These are phyloP conservation scores for Cryptotis parvus DNA, from an alignment of 2,113 vertebrate genomes.

Conservation along the genomic window DNA sequence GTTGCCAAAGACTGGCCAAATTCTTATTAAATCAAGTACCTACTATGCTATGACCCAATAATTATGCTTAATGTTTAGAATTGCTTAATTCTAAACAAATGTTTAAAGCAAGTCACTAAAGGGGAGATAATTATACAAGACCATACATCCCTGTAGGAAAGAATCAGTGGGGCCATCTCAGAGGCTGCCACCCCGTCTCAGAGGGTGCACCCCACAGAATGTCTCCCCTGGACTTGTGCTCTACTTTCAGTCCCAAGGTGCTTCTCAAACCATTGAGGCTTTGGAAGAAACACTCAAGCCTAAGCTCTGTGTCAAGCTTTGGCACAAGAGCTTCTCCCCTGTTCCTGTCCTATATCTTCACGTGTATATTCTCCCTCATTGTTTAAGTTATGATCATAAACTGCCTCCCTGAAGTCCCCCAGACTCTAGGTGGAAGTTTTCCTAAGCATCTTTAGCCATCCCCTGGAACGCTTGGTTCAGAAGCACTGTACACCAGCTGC, in stretches of 20 bases:
- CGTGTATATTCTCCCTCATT: neutral
- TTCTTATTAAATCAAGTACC: too few relatives aligned
- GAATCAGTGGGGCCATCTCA: neutral
- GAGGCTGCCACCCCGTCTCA: neutral
- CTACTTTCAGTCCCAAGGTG: neutral
- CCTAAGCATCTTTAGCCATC: too few relatives aligned
- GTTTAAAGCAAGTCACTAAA: neutral
- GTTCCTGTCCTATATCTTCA: neutral
- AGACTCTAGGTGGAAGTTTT: too few relatives aligned
- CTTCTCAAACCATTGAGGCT: neutral
- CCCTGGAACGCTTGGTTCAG: neutral
- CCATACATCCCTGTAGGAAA: neutral
- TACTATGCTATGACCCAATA: too few relatives aligned
- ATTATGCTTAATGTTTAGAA: too few relatives aligned
- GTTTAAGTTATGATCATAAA: neutral
- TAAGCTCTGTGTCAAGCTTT: neutral
- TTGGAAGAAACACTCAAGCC: conserved; percentile 31
- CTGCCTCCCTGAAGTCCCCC: conserved; percentile 14
- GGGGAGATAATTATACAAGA: neutral
- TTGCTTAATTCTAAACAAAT: too few relatives aligned
- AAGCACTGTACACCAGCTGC: neutral
- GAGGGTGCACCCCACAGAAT: neutral
- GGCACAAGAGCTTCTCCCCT: neutral
- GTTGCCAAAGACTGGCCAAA: too few relatives aligned
- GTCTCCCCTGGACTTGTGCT: neutral